Evolutionary conservation across 2,113 vertebrate genomes (phyloP), one percentile per base, ranked within the genome.

Genomic region (Peucedramus taeniatus): DNA sequence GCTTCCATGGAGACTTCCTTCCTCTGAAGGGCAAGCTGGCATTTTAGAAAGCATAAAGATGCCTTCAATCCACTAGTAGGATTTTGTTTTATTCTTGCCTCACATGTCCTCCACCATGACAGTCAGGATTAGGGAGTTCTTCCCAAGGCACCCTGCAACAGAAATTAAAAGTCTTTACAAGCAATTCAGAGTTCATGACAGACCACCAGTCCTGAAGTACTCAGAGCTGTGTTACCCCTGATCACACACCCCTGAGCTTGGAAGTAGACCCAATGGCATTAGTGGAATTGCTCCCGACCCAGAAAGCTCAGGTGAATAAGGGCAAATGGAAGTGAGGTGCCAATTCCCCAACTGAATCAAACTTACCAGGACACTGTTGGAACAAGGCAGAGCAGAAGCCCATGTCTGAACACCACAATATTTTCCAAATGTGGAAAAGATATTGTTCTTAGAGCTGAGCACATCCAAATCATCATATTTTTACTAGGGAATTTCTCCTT

Each of bases 71-170:
- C 57, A 51, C 47, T 24, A 77, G 51, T 17, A 68, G 65, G 23
- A n/a, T 87, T 61, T 66, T 54, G 87, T 74, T 72, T 70, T 17
- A 44, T 49, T 83, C 87, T 83, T 56, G 59, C 45, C 40, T 83
- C 65, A 45, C 33, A 37, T 57, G 71, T 91, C 49, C 44, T 94
- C 87, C 24, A 11, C 26, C 26, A 5, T 13, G 49, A 65, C n/a
- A 53, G 19, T 45, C 66, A 16, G 10, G 27, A 66, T 63, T 15
- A 85, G 27, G 56, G 11, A 97, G 64, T 28, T 87, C 47, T 53
- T 82, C 60, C 83, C 83, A 53, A 83, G 72, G 71, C 37, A 66
- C 15, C 83, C 96, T 96, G 93, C 60, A 96, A 96, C 13, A 95
- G 79, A 96, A 94, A 92, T 90, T 11, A 74, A 78, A 23, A 45